phyloP scores from a whole-genome alignment of 2,797 vertebrate genomes.

The Anas acuta region DNA sequence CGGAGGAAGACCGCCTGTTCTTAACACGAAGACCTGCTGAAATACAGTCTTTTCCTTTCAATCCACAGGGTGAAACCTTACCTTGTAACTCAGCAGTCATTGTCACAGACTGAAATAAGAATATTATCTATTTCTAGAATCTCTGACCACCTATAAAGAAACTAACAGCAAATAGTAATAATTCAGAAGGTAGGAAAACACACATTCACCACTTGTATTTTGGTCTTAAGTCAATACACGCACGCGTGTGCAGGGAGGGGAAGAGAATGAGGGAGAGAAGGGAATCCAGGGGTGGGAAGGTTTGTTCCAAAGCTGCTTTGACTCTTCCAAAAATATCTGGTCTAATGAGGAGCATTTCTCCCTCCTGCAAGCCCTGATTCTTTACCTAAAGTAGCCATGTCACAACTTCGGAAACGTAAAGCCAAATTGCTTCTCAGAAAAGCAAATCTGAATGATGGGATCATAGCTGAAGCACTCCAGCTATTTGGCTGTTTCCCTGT shows the following conservation, averaged over 20 bases:
- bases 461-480: neutral
- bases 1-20: neutral
- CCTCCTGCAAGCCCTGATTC: neutral
- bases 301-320: neutral
- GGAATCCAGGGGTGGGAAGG: neutral
- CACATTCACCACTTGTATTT: neutral
- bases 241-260: neutral
- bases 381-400: neutral
- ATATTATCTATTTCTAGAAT: neutral
- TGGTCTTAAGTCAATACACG: neutral
- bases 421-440: conserved; percentile 6
- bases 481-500: conserved; percentile 2
- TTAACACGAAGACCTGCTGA: neutral
- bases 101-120: neutral
- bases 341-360: neutral
- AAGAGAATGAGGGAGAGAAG: neutral
- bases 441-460: neutral
- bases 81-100: neutral
- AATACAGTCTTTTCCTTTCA: neutral
- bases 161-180: neutral
- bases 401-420: neutral
- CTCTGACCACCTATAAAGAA: neutral
- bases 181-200: neutral
- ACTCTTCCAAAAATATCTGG: neutral
- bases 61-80: neutral